phyloP scores from a whole-genome alignment of 2,797 vertebrate genomes.

The Melanotaenia parkinsoni region DNA sequence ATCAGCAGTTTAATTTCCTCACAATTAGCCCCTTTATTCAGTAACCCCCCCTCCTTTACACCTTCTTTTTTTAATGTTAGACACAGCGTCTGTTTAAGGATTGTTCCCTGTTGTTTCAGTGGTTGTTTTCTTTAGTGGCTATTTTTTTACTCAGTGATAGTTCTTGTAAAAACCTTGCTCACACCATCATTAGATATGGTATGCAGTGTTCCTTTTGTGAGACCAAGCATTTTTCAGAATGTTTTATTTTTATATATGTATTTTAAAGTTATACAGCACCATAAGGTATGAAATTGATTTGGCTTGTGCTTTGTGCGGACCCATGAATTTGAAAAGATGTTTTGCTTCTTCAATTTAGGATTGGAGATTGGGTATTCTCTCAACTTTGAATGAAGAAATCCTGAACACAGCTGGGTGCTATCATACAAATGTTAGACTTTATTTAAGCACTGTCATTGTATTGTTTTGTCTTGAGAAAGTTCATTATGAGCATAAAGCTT shows the following conservation, averaged over 20 bases:
- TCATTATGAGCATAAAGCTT: background rate
- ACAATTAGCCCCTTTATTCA: too few species aligned
- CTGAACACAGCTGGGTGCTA: background rate
- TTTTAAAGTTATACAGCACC: background rate
- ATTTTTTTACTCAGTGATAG: too few species aligned
- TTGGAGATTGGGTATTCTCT: background rate
- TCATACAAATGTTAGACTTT: too few species aligned
- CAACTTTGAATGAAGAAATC: background rate
- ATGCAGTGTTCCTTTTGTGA: background rate
- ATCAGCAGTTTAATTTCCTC: too few species aligned
- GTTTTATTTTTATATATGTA: background rate
- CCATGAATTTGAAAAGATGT: constrained; percentile 1
- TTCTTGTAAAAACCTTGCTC: background rate
- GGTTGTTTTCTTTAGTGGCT: too few species aligned
- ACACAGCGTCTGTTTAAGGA: too few species aligned
- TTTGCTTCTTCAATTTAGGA: background rate
- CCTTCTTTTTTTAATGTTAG: background rate
- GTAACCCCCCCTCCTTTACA: background rate
- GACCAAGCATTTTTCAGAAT: background rate
- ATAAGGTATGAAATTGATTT: too few species aligned
- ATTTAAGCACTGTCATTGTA: background rate
- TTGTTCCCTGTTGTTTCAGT: too few species aligned
- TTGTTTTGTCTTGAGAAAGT: background rate
- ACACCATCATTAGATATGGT: background rate
- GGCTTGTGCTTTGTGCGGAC: background rate